phyloP scores from a whole-genome alignment of 2,113 vertebrate species.

The Felis catus region F.catus_Fca126_mat1.0 CM031424.1:20569001-20569500 shows the following conservation, averaged over 20 bases:
- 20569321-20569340: background rate
- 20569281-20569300: background rate
- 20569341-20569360: too few species aligned
- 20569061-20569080: background rate
- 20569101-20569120: background rate
- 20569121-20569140: background rate
- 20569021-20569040: background rate
- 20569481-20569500: background rate
- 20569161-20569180: background rate
- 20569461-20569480: background rate
- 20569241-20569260: background rate
- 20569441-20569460: slow-evolving; percentile 1
- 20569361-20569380: background rate
- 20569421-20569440: background rate
- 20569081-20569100: background rate
- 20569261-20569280: background rate
- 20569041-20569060: background rate
- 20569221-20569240: background rate
- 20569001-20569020: background rate
- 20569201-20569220: background rate
- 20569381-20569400: background rate
- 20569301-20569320: background rate
- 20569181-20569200: background rate
- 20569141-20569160: background rate
- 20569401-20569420: background rate